These are phyloP conservation scores for Tryphoninae sp. DNA, from an alignment of 2,888 invertebrate species.

Conservation along the genomic window DNA sequence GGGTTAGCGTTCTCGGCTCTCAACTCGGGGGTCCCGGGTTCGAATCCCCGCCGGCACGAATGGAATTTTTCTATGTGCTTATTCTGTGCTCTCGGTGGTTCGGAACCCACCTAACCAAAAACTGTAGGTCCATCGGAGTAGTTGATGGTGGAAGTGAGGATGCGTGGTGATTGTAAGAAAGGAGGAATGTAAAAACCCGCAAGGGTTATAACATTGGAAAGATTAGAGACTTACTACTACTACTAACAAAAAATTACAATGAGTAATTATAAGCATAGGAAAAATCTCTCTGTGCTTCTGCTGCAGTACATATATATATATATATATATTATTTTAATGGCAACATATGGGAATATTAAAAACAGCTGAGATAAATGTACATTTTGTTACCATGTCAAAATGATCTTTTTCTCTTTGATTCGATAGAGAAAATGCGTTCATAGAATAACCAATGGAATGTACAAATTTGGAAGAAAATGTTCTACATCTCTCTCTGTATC, in stretches of 20 bases:
- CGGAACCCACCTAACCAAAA: no score
- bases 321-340: slow-evolving; percentile 9
- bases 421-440: background rate
- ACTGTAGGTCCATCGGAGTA: no score
- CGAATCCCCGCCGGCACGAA: no score
- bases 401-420: background rate
- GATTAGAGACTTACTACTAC: no score
- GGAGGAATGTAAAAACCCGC: no score
- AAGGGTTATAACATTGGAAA: no score
- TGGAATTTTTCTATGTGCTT: no score
- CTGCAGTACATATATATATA: background rate
- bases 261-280: slow-evolving; percentile 45
- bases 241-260: slow-evolving; percentile 41
- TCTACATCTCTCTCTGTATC: background rate
- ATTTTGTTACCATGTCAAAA: background rate
- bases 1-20: no score
- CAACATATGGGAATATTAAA: background rate
- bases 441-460: background rate
- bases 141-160: no score
- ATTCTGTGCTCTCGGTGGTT: no score
- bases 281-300: background rate
- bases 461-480: background rate
- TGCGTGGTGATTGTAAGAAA: no score
- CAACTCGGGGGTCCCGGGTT: no score
- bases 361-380: background rate